Base-by-base conservation (phyloP, 2,113 vertebrate genomes). In the Cryptotis parvus region DNA sequence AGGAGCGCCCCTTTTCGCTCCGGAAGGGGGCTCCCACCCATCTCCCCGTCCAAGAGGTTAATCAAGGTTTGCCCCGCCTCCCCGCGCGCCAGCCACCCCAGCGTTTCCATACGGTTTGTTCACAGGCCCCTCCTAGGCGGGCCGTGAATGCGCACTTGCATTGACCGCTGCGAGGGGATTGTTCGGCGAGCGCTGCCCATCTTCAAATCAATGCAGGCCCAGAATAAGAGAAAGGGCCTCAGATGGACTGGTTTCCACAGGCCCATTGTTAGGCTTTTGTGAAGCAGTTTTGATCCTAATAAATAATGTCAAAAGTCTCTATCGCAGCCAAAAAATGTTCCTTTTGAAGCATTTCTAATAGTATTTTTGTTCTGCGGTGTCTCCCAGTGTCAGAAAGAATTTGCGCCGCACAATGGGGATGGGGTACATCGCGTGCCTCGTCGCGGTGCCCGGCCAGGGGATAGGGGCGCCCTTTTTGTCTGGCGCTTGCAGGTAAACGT, bases 231-330 rank as follows among this genome's bases (percentile, higher is more conserved):
- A 96, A 96, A 98, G 97, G 97, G 97, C 96, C 97, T 98, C 97
- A 98, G 98, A 98, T 98, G 98, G 96, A 98, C 97, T 97, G 97
- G 98, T 98, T 98, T 98, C 98, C 98, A 97, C 97, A 97, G 97
- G 61, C 97, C 97, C 96, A 96, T 98, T 98, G 97, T 98, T 96
- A 97, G 94, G 97, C 97, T 97, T 97, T 97, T 98, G 98, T 98
- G 97, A 97, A 92, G 96, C 97, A 97, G 97, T 98, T 98, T 98
- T 97, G 97, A 98, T 98, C 97, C 97, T 98, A 98, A 99, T 98
- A 99, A 99, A 99, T 98, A 98, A 99, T 97, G 96, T 98, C 98
- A 98, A 98, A 98, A 99, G 98, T 98, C 98, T 98, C 98, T 97
- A 97, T 98, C 98, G 96, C 97, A 93, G 97, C 97, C 97, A 97